Percentiles rank a stretch among this genome's conserved stretches.
phyloP scores from a whole-genome alignment of 1,140 invertebrate genomes.

The Micrasema longulum region DNA sequence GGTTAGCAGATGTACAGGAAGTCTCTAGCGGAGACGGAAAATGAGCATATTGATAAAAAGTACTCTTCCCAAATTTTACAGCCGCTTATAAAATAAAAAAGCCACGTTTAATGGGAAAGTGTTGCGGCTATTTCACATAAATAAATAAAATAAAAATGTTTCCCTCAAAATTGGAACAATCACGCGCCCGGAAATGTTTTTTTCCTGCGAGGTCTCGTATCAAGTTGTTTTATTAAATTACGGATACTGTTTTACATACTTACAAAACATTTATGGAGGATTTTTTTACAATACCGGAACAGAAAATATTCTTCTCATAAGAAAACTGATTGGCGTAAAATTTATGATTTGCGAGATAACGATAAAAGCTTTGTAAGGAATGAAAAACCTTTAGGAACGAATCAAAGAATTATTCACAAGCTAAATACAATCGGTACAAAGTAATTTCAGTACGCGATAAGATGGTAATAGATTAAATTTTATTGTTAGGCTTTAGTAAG shows the following conservation, averaged over 20 bases:
- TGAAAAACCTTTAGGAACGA: too few species aligned
- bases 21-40: slow-evolving; percentile 33
- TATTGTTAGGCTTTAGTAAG: too few species aligned
- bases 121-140: slow-evolving; percentile 42
- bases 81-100: slow-evolving; percentile 51
- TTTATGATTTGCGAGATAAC: too few species aligned
- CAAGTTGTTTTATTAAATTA: slow-evolving; percentile 3
- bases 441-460: too few species aligned
- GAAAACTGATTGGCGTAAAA: too few species aligned
- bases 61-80: slow-evolving; percentile 44
- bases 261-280: background rate
- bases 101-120: slow-evolving; percentile 49
- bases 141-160: slow-evolving; percentile 44
- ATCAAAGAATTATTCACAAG: too few species aligned
- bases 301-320: too few species aligned
- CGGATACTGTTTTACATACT: background rate
- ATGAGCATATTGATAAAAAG: slow-evolving; percentile 51
- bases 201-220: background rate
- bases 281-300: too few species aligned
- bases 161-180: slow-evolving; percentile 16
- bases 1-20: slow-evolving; percentile 41
- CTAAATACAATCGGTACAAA: too few species aligned
- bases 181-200: background rate
- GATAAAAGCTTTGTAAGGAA: too few species aligned
- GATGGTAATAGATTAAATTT: too few species aligned